These are phyloP conservation scores for Odontocolon sp. DNA, from an alignment of 2,888 invertebrate species.

Conservation along the genomic window DNA sequence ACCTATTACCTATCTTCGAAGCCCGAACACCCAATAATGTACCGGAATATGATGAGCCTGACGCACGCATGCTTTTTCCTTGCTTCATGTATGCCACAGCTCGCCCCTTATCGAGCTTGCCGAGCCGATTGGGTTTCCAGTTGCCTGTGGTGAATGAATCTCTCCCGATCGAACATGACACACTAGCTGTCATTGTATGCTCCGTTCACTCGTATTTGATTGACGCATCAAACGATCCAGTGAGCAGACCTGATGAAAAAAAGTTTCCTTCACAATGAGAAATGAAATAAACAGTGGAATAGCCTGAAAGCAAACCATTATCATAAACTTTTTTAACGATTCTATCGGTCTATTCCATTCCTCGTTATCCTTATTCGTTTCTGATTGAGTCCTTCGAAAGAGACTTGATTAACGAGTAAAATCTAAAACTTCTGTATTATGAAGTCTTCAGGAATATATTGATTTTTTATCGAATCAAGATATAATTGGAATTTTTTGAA, in stretches of 20 bases:
- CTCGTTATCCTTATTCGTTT: neutral
- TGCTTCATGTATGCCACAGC: neutral
- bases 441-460: constrained; percentile 1
- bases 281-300: constrained; percentile 25
- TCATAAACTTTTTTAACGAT: neutral
- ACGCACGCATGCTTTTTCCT: constrained; percentile 6
- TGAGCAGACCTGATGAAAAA: neutral
- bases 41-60: neutral
- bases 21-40: neutral
- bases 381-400: too few relatives aligned
- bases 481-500: constrained; percentile 28
- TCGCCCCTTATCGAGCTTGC: constrained; percentile 14
- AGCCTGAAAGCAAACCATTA: neutral
- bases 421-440: neutral
- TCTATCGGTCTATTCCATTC: neutral
- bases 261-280: constrained; percentile 7
- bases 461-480: neutral
- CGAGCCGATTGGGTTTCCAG: constrained; percentile 42
- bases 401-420: neutral
- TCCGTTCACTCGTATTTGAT: constrained; percentile 24
- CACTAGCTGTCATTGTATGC: constrained; percentile 33
- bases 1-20: neutral
- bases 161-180: constrained; percentile 42
- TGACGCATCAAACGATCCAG: constrained; percentile 41
- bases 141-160: constrained; percentile 29